Evolutionary conservation across 2,113 vertebrate species (phyloP).

Genomic region (Planiliza haematocheilus): DNA sequence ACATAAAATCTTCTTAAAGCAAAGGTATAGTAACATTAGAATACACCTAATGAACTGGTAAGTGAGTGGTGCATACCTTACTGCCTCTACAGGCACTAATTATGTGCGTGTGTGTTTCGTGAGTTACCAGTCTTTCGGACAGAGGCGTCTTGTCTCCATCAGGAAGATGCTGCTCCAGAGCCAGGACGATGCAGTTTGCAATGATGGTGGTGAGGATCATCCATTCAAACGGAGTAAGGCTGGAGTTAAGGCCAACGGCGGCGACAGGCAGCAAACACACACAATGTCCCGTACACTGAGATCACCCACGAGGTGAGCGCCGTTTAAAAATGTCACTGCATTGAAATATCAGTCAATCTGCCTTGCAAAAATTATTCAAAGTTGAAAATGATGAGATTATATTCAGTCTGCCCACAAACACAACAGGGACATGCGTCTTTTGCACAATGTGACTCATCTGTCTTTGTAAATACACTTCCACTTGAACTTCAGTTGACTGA

Average conservation of each 20-base stretch:
- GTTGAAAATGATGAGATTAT: too few relatives aligned
- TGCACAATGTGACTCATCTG: background rate
- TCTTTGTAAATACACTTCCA: slow-evolving; percentile 12
- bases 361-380: too few relatives aligned
- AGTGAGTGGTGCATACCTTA: too few relatives aligned
- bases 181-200: slow-evolving; percentile 84
- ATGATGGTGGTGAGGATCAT: slow-evolving; percentile 86
- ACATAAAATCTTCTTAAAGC: too few relatives aligned
- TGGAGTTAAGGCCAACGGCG: slow-evolving; percentile 74
- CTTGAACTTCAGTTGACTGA: slow-evolving; percentile 27
- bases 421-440: too few relatives aligned
- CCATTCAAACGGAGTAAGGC: slow-evolving; percentile 83
- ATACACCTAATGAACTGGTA: too few relatives aligned
- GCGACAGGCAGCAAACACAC: background rate
- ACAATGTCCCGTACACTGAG: background rate
- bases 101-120: slow-evolving; percentile 8
- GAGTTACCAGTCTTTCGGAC: slow-evolving; percentile 82
- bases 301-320: background rate
- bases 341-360: background rate
- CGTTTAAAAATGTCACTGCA: background rate
- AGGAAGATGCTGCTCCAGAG: slow-evolving; percentile 84
- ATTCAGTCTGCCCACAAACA: too few relatives aligned
- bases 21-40: too few relatives aligned
- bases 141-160: slow-evolving; percentile 84
- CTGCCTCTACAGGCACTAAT: too few relatives aligned